phyloP scores from a whole-genome alignment of 2,113 vertebrate species.

The Istiophorus platypterus region DNA sequence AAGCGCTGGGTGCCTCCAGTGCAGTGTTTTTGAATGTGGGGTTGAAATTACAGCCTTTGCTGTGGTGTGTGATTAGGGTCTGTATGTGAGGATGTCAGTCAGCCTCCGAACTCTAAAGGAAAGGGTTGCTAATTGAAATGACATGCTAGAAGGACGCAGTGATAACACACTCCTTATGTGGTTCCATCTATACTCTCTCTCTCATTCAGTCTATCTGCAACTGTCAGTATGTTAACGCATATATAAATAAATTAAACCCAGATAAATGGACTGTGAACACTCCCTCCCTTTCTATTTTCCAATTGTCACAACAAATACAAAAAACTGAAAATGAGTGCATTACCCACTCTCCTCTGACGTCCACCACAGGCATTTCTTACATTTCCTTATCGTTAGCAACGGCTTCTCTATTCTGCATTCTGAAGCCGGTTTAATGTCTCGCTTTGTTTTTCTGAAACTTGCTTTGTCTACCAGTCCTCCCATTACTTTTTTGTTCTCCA shows the following conservation, averaged over 20 bases:
- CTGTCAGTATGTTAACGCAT: not conserved
- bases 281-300: slow-evolving; percentile 33
- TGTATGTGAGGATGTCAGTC: slow-evolving; percentile 70
- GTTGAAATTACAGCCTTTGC: slow-evolving; percentile 76
- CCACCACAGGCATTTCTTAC: slow-evolving; percentile 55
- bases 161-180: slow-evolving; percentile 51
- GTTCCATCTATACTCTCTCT: not conserved
- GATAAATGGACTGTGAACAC: not conserved
- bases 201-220: not conserved
- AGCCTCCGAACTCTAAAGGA: slow-evolving; percentile 35
- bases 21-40: slow-evolving; percentile 71
- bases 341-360: slow-evolving; percentile 31
- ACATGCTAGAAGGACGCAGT: slow-evolving; percentile 51
- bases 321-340: slow-evolving; percentile 13
- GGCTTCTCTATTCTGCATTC: slow-evolving; percentile 15
- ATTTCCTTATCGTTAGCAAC: slow-evolving; percentile 40
- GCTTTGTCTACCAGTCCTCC: slow-evolving; percentile 17
- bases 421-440: no score
- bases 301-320: slow-evolving; percentile 43
- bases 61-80: slow-evolving; percentile 67
- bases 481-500: slow-evolving; percentile 9
- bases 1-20: slow-evolving; percentile 43
- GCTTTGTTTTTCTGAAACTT: slow-evolving; percentile 20
- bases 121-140: slow-evolving; percentile 69
- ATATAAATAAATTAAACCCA: slow-evolving; percentile 27